Conservation (phyloP, 2,797 vertebrate species). For the Girardinus metallicus region DNA sequence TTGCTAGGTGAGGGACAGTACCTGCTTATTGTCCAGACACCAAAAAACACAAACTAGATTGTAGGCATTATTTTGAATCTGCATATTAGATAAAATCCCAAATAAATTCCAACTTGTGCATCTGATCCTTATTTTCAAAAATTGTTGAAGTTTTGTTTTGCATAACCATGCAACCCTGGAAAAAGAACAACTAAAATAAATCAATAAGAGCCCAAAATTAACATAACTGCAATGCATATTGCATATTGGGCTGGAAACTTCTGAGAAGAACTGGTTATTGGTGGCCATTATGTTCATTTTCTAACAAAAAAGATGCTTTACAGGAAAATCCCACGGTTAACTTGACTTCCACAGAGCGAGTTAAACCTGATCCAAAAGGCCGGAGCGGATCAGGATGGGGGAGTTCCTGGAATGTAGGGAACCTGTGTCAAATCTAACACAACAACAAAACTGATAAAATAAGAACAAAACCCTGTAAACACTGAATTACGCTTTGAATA, state of each 20-base stretch:
- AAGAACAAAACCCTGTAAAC: background rate
- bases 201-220: background rate
- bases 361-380: background rate
- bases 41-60: too few relatives aligned
- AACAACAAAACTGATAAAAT: background rate
- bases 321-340: background rate
- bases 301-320: background rate
- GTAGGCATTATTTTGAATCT: background rate
- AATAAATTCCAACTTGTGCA: background rate
- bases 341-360: background rate
- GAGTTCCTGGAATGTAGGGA: constrained; percentile 1
- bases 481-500: background rate
- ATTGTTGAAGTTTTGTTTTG: background rate
- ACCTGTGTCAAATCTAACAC: background rate
- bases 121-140: background rate
- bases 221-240: background rate
- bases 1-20: too few relatives aligned
- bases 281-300: background rate
- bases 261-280: background rate
- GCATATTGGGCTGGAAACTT: background rate
- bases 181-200: background rate
- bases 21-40: too few relatives aligned
- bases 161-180: background rate
- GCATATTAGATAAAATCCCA: background rate
- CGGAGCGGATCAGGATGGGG: background rate